These are phyloP conservation scores for Trichonephila clavipes DNA, from an alignment of 1,140 invertebrate genomes.

Conservation along the genomic window DNA sequence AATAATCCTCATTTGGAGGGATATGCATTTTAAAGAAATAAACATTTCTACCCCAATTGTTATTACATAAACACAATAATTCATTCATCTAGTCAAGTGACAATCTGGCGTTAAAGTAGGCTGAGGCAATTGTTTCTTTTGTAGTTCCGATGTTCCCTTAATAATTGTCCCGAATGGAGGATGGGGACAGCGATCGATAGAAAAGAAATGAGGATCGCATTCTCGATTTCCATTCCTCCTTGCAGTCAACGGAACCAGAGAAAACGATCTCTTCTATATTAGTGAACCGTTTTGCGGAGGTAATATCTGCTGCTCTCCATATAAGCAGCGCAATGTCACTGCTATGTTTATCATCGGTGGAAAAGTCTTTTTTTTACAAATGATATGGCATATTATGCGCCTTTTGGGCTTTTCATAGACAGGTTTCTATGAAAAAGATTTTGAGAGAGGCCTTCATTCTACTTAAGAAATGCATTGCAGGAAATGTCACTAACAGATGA, in stretches of 20 bases:
- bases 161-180: not conserved
- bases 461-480: no score
- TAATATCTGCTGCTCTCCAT: not conserved
- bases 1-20: no score
- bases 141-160: not conserved
- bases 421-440: not conserved
- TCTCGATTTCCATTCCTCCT: slow-evolving; percentile 5
- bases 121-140: not conserved
- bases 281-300: not conserved
- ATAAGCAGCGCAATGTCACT: slow-evolving; percentile 24
- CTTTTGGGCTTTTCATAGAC: not conserved
- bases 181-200: not conserved
- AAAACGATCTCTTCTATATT: not conserved
- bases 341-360: slow-evolving; percentile 19
- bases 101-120: not conserved
- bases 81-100: not conserved
- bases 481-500: no score
- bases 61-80: no score
- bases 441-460: not conserved
- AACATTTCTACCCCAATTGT: no score
- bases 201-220: slow-evolving; percentile 28
- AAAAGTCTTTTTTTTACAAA: slow-evolving; percentile 43
- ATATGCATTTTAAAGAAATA: no score
- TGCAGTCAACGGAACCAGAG: not conserved
- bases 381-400: slow-evolving; percentile 50